phyloP scores from a whole-genome alignment of 2,797 vertebrate genomes.

The Smutsia temminckii region DNA sequence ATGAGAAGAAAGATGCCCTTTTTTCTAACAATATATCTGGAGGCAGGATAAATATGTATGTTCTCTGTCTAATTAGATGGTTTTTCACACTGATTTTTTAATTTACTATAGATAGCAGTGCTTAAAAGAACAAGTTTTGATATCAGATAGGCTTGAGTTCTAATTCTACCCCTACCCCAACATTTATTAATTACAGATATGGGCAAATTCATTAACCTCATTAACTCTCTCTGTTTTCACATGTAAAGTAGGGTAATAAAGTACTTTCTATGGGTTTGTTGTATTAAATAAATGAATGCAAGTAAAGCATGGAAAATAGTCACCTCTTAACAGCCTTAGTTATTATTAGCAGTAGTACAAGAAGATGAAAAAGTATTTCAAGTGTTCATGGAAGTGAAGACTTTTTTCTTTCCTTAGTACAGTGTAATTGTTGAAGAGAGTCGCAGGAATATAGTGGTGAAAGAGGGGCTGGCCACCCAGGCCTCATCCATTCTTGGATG shows the following conservation, averaged over 20 bases:
- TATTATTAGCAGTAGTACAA: background rate
- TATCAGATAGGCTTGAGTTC: slow-evolving; percentile 20
- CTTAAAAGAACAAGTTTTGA: background rate
- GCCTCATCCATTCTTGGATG: background rate
- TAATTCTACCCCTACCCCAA: background rate
- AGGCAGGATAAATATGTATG: background rate
- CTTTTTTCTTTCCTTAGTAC: background rate
- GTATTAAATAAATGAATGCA: background rate
- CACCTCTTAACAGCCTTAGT: background rate
- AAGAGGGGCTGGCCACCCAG: background rate
- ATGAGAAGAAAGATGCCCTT: background rate
- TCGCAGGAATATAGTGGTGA: background rate
- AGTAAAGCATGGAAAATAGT: background rate
- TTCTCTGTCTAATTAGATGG: background rate
- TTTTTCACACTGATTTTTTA: background rate
- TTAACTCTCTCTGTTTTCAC: background rate
- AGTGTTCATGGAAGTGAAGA: background rate
- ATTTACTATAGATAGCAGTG: background rate
- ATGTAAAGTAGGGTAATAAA: background rate
- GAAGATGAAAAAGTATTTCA: background rate
- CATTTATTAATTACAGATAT: background rate
- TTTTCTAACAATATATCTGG: background rate
- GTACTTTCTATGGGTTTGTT: background rate
- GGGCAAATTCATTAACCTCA: background rate
- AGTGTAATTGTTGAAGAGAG: background rate